Conservation (phyloP, 2,888 invertebrate species). For the Ceriagrion tenellum region DNA sequence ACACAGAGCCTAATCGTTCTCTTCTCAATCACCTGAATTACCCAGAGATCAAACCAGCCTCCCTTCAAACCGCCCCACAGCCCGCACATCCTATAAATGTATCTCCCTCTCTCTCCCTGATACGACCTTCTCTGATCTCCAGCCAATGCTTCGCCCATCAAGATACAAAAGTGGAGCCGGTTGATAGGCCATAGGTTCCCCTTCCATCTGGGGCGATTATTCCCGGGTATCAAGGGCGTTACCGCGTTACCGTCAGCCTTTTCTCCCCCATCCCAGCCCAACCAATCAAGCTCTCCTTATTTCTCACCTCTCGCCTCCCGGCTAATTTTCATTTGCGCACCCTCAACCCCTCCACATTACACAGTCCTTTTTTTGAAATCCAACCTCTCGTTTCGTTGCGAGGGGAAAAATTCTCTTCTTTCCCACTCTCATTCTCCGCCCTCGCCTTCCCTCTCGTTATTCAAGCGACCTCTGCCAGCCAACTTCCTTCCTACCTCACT, state of each 20-base stretch:
- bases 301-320: not conserved
- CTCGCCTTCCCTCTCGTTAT: too few species aligned
- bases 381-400: not conserved
- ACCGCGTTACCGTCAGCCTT: not conserved
- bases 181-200: not conserved
- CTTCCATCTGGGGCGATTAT: not conserved
- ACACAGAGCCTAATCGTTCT: not conserved
- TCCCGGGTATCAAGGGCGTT: not conserved
- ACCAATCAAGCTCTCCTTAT: not conserved
- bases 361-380: not conserved
- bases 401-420: not conserved
- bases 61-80: not conserved
- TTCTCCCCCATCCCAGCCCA: not conserved
- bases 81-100: not conserved
- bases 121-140: not conserved
- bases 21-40: not conserved
- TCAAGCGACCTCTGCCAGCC: too few species aligned
- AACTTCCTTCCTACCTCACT: too few species aligned
- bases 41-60: not conserved
- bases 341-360: not conserved
- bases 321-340: constrained; percentile 7
- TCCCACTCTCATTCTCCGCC: not conserved
- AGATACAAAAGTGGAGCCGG: not conserved
- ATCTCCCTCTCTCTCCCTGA: not conserved
- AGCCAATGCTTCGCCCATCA: not conserved